Base-by-base conservation (phyloP, 2,797 vertebrate species). In the Phoeniculus purpureus region DNA sequence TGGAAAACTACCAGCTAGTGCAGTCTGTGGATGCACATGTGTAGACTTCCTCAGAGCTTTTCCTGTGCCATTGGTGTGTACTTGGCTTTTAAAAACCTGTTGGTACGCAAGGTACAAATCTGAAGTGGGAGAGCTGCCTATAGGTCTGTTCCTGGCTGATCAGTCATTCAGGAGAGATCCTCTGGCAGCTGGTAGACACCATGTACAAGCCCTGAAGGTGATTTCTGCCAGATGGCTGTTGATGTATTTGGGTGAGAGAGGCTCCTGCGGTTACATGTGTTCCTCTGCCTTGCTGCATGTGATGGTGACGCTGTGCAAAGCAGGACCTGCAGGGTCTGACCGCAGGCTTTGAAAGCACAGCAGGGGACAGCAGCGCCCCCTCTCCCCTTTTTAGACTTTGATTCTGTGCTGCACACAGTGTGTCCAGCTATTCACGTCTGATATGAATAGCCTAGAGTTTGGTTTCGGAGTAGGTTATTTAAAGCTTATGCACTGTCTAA, bases 401-500 rank as follows among this genome's bases (percentile, higher is more conserved):
- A 66, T 23, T 66, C 74, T 62, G 64, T 61, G 32, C 71, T 80
- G 83, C 47, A 54, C 83, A 79, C 9, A 64, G 7, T 21, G 29
- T 32, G 22, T 40, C 68, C 60, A 81, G 4, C 47, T 92, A 64
- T 71, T 93, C 32, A 2, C 29, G 26, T 77, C 78, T 51, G 86
- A 32, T 86, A 95, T 71, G 86, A 92, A 93, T 88, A 94, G 62
- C 81, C 32, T 31, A 15, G 68, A 68, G 61, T 80, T 92, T 92
- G 75, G 55, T 88, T 94, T 96, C 88, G 82, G 68, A 52, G 75
- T 15, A 82, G 51, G 79, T 90, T 93, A 93, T 94, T 95, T 94
- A 92, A 93, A 93, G 73, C 72, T 82, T 60, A 34, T 59, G 55
- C 67, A 64, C 65, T 67, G 62, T 52, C 72, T 80, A 80, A 64